These are phyloP conservation scores for Pygoscelis antarcticus DNA, from an alignment of 2,113 vertebrate genomes.

Conservation along the genomic window DNA sequence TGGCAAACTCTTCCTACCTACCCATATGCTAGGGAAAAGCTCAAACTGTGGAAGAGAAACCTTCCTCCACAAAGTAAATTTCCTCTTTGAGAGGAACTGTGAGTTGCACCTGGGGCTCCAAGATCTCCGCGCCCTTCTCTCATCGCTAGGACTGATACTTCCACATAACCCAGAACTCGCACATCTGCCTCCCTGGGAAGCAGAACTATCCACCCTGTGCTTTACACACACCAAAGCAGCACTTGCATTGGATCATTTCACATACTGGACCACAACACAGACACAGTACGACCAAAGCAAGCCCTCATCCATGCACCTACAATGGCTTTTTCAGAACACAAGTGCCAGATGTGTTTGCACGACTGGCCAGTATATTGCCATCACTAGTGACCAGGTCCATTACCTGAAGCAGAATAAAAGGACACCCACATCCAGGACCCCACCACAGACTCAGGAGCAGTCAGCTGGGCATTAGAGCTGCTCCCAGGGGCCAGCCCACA, in stretches of 20 bases:
- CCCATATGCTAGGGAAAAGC: slow-evolving; percentile 46
- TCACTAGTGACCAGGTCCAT: too few relatives aligned
- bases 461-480: background rate
- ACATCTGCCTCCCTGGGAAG: background rate
- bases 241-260: background rate
- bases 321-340: background rate
- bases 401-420: background rate
- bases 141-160: fast-evolving
- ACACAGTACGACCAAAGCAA: background rate
- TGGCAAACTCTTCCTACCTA: slow-evolving; percentile 62
- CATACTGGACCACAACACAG: background rate
- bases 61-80: slow-evolving; percentile 10
- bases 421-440: background rate
- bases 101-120: background rate
- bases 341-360: background rate
- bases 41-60: slow-evolving; percentile 35
- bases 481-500: background rate
- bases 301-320: background rate
- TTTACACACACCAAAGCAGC: background rate
- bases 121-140: background rate
- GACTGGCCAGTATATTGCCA: background rate
- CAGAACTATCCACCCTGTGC: background rate
- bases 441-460: background rate
- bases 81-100: background rate
- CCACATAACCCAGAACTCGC: background rate